Base-by-base conservation (phyloP, 2,113 vertebrate genomes). In the Cyprinodon tularosa region DNA sequence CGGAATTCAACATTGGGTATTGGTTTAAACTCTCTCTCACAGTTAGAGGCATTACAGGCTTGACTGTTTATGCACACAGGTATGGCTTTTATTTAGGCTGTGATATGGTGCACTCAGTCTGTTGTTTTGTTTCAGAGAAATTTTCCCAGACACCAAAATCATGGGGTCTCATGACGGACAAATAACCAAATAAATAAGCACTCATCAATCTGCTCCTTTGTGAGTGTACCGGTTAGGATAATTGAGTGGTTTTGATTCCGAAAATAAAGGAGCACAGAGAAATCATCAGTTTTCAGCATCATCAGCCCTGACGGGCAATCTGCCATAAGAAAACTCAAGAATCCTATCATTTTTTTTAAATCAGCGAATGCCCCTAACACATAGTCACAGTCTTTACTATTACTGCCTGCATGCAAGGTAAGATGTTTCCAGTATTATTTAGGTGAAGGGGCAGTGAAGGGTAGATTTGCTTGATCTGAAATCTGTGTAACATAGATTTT, bases 1-100 rank as follows among this genome's bases (percentile, higher is more conserved):
- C n/a, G 29, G 29, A 29, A 29, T 29, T 29, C 29, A 29, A 29
- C 15, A 12, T 15, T 7, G 44, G 39, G 61, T 20, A 59, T 67
- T 66, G 66, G 20, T 70, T 37, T 22, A 50, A 12, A 47, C 66
- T 77, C 59, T 50, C 60, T 40, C 29, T 63, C 40, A 50, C 57
- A 45, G 39, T 22, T 57, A 15, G 15, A 37, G 50, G 3, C n/a
- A 60, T 74, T n/a, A 60, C 63, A 66, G 39, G 57, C 63, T 20
- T 60, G 72, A 11, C 50, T 20, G 72, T 66, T 36, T 66, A 11
- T 42, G 40, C 62, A 67, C 63, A 42, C 57, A 62, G 36, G 38
- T n/a, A 1, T 38, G 15, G 11, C 48, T 37, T 66, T 15, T n/a
- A 39, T 20, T 36, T 57, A 14, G 37, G 72, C 6, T 0, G 42